Conservation (phyloP, 2,797 vertebrate genomes). For the Sus cebifrons region DNA sequence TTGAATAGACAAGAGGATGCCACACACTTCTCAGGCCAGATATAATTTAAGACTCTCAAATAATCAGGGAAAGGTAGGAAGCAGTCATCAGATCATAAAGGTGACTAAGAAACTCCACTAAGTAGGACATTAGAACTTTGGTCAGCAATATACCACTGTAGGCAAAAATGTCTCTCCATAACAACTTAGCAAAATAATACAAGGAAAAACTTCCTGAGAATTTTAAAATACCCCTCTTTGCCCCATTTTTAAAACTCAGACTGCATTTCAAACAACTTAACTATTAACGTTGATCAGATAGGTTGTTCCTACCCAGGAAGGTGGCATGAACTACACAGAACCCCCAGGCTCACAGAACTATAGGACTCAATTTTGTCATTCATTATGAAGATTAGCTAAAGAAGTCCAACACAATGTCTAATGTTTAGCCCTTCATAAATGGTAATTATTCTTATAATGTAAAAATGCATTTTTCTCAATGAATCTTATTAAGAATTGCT, state of each 20-base stretch:
- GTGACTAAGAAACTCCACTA: constrained; percentile 9
- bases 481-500: background rate
- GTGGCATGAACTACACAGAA: background rate
- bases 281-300: background rate
- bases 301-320: background rate
- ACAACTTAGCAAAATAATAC: background rate
- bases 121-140: background rate
- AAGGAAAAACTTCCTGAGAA: constrained; percentile 23
- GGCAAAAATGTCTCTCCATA: background rate
- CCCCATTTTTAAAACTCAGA: constrained; percentile 40
- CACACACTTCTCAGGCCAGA: background rate
- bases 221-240: background rate
- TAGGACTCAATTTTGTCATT: background rate
- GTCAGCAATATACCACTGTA: background rate
- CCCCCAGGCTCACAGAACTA: background rate
- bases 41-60: background rate
- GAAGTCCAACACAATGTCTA: background rate
- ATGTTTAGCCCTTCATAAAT: background rate
- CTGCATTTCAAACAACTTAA: constrained; percentile 2
- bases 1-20: background rate
- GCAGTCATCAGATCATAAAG: background rate
- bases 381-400: constrained; percentile 33
- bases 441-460: background rate
- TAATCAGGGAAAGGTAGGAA: background rate
- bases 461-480: constrained; percentile 25